Base-by-base conservation (phyloP, 2,113 vertebrate genomes). In the Perca fluviatilis region DNA sequence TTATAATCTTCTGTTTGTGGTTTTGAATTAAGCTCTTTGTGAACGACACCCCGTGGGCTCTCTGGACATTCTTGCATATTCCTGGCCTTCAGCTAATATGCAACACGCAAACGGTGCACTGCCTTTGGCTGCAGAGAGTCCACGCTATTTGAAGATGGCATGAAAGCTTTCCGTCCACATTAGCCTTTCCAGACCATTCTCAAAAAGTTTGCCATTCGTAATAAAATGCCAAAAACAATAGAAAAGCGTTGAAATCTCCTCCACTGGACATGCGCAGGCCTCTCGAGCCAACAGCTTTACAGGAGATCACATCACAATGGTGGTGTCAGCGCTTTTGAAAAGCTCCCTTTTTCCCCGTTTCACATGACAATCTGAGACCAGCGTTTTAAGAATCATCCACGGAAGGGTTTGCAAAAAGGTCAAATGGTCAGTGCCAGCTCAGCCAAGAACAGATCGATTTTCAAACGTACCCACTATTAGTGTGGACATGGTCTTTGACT, bases 21-120 rank as follows among this genome's bases (percentile, higher is more conserved):
- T 80, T 86, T 78, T 91, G 89, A 89, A 89, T 86, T 86, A 87
- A 86, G 90, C 76, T 82, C 78, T 85, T 90, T 91, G 88, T 93
- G 85, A 88, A 80, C 43, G 19, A 75, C 74, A 78, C 64, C 74
- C 89, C 12, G 89, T 86, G 83, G 93, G 75, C 77, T 84, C 87
- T n/a, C 65, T 49, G 68, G 89, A 82, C 87, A 85, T 88, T 87
- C 79, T 86, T 86, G 84, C 89, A 88, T 88, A 86, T 85, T 91
- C 92, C 54, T 88, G 82, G 69, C 65, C 85, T 79, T 79, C 69
- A 70, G 68, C 72, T 84, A 66, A 82, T 82, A 57, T 64, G 68
- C 85, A 66, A 85, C n/a, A 85, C n/a, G 27, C 70, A 80, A 84
- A 66, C 60, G 1, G 72, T 79, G 67, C 53, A 36, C 67, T 77